phyloP scores from a whole-genome alignment of 2,888 invertebrate species.

The Carterocephalus palaemon region DNA sequence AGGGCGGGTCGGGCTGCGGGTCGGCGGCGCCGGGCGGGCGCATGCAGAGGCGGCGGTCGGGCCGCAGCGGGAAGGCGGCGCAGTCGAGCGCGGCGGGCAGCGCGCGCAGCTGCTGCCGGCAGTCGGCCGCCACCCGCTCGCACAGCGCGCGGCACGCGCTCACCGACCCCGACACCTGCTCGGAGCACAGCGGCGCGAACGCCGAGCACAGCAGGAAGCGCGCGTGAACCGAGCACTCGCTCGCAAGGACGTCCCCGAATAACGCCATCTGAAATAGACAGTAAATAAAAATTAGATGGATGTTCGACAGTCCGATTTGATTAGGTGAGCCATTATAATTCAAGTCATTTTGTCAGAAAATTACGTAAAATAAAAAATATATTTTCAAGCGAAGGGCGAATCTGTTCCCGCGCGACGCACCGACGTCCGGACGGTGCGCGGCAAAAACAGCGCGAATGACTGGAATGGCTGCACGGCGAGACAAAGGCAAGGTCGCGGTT shows the following conservation, averaged over 20 bases:
- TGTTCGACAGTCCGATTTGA: no score
- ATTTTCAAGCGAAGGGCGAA: no score
- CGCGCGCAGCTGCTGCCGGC: conserved; percentile 85
- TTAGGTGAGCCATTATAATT: no score
- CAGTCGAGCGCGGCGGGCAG: conserved; percentile 90
- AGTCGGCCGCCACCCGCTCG: conserved; percentile 85
- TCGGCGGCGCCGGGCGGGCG: conserved; percentile 78
- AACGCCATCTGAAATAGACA: conserved; percentile 82
- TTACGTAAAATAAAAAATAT: not conserved
- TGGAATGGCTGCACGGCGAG: conserved; percentile 12
- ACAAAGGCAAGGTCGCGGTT: conserved; percentile 33
- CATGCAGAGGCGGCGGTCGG: conserved; percentile 86
- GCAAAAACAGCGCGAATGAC: conserved; percentile 30
- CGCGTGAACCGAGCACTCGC: conserved; percentile 88
- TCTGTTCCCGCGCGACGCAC: no score
- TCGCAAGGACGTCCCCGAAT: conserved; percentile 85
- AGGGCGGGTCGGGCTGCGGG: conserved; percentile 62
- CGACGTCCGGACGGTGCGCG: not conserved
- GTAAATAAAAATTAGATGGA: conserved; percentile 26
- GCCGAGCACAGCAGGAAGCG: conserved; percentile 94
- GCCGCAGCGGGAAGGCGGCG: conserved; percentile 86
- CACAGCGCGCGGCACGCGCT: conserved; percentile 93
- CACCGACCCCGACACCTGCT: conserved; percentile 90
- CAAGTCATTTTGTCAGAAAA: no score
- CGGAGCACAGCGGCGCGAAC: conserved; percentile 94